Evolutionary conservation across 2,113 vertebrate species (phyloP).

Genomic region (Fregata magnificens): DNA sequence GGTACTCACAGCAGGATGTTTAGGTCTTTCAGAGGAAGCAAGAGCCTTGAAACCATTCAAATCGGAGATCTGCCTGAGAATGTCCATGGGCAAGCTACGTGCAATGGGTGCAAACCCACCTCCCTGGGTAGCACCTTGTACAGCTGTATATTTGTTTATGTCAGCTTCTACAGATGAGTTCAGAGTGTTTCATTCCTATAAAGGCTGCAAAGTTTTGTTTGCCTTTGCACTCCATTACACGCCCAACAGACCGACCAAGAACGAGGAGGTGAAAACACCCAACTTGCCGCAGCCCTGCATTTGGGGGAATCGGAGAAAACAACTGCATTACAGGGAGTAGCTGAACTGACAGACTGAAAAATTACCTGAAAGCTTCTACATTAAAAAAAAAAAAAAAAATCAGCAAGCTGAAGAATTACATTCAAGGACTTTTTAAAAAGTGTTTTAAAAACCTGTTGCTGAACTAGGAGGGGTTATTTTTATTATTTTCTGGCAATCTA

Average conservation of each 20-base stretch:
- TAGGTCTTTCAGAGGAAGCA: not conserved
- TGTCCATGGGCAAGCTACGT: fast-evolving
- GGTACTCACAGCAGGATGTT: not conserved
- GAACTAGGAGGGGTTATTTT: not conserved
- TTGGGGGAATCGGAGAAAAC: not conserved
- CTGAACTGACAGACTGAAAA: not conserved
- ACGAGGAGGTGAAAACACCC: not conserved
- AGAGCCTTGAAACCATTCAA: not conserved
- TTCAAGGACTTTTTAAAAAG: not conserved
- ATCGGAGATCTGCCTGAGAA: not conserved
- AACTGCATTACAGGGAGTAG: not conserved
- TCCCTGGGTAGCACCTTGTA: not conserved
- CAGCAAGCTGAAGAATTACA: not conserved
- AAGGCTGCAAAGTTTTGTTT: not conserved
- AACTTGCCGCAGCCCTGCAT: fast-evolving
- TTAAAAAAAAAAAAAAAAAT: no score
- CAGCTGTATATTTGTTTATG: not conserved
- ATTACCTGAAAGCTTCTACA: not conserved
- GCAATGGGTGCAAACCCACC: not conserved
- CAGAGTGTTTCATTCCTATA: not conserved
- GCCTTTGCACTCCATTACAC: not conserved
- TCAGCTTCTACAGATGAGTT: not conserved
- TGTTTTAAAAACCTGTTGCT: not conserved
- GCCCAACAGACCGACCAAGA: fast-evolving
- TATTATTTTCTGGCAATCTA: not conserved